Conservation (phyloP, 2,113 vertebrate genomes). For the Cichladusa arquata region DNA sequence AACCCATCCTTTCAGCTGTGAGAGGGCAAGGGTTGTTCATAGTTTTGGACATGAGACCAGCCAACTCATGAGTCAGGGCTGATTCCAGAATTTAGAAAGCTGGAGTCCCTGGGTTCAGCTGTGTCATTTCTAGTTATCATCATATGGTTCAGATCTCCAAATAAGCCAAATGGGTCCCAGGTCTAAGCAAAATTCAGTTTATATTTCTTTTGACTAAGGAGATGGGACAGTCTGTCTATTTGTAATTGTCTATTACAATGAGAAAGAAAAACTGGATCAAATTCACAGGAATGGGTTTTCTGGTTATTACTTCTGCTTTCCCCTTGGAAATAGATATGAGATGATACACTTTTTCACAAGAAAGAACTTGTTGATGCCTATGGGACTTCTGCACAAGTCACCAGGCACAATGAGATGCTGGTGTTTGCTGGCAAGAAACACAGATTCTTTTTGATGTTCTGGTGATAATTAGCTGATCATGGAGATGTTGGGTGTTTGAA, state of each 20-base stretch:
- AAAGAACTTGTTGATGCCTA: neutral
- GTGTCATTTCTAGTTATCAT: conserved; percentile 15
- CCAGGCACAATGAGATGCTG: neutral
- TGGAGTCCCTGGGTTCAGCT: neutral
- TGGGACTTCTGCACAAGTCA: neutral
- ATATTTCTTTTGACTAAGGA: neutral
- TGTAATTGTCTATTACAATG: neutral
- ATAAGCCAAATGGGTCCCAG: neutral
- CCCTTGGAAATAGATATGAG: neutral
- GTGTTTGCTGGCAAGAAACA: neutral
- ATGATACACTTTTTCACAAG: neutral
- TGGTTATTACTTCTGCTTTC: neutral
- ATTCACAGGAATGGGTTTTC: neutral
- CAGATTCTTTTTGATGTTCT: neutral
- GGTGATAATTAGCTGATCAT: neutral
- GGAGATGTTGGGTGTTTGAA: neutral
- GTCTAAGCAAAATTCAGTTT: neutral
- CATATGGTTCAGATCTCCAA: neutral
- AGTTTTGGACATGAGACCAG: neutral
- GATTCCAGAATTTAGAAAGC: neutral
- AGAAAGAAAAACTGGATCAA: neutral
- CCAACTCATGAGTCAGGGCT: neutral
- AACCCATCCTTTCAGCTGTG: neutral
- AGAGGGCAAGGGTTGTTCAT: neutral
- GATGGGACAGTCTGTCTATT: neutral